Evolutionary conservation across 2,113 vertebrate species (phyloP).

Genomic region (Chloebia gouldiae): DNA sequence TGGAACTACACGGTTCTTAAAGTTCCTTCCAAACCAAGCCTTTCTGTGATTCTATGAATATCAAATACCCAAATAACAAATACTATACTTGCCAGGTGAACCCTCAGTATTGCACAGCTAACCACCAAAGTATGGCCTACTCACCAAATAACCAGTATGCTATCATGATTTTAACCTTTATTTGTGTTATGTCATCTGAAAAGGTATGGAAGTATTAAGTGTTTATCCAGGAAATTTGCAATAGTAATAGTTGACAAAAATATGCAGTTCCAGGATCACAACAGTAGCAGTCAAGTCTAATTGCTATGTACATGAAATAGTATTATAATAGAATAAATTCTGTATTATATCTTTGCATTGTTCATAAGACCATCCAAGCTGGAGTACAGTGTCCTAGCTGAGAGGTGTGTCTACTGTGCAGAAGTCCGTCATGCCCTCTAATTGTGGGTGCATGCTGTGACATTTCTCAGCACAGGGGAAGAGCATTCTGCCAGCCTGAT

Average conservation of each 20-base stretch:
- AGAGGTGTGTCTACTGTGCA: background rate
- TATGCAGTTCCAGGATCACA: background rate
- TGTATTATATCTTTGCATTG: background rate
- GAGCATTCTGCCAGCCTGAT: background rate
- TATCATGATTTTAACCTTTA: background rate
- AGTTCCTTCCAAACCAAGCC: background rate
- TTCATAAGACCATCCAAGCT: background rate
- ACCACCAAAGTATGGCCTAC: background rate
- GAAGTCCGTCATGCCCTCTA: background rate
- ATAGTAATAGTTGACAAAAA: background rate
- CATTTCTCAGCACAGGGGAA: background rate
- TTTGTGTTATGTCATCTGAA: background rate
- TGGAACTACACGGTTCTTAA: background rate
- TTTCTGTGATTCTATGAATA: background rate
- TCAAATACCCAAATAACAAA: background rate
- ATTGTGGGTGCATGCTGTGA: background rate
- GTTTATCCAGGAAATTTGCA: background rate
- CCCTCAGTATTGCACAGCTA: background rate
- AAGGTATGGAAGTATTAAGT: background rate
- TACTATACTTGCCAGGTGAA: background rate
- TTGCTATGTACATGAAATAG: background rate
- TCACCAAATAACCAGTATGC: background rate
- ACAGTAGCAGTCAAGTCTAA: background rate
- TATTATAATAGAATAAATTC: background rate
- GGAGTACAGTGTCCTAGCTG: background rate